Conservation (phyloP, 2,113 vertebrate genomes). For the Siniperca knerii region DNA sequence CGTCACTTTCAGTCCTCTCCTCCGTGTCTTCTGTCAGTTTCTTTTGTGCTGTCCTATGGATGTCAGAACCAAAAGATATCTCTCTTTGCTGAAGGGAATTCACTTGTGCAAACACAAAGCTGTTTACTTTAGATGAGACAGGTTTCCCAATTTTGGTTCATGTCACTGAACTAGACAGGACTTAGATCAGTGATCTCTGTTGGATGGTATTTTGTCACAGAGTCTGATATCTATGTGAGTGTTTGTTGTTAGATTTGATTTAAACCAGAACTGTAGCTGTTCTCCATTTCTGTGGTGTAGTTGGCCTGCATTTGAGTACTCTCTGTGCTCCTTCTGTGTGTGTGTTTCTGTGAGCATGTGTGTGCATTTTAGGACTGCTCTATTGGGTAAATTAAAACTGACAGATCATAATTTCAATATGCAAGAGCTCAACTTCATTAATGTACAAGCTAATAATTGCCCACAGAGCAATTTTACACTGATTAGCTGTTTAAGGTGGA, state of each 20-base stretch:
- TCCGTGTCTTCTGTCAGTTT: constrained; percentile 7
- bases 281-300: constrained; percentile 19
- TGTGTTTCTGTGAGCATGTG: not conserved
- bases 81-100: not conserved
- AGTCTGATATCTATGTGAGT: constrained; percentile 16
- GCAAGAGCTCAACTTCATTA: not conserved
- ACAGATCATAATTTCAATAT: constrained; percentile 19
- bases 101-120: constrained; percentile 43
- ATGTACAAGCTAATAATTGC: not conserved
- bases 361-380: constrained; percentile 4
- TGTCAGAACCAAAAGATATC: constrained; percentile 21
- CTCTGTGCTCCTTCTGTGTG: constrained; percentile 6
- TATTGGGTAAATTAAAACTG: constrained; percentile 13
- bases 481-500: not conserved
- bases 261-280: constrained; percentile 44
- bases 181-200: constrained; percentile 16
- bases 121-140: constrained; percentile 44
- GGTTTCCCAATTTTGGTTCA: constrained; percentile 14
- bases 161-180: constrained; percentile 20
- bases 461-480: not conserved
- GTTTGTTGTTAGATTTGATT: constrained; percentile 51
- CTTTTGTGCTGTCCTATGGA: constrained; percentile 27
- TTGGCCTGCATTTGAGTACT: constrained; percentile 11
- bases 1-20: constrained; percentile 19
- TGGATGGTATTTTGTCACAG: constrained; percentile 29